A percentile compares a stretch with the other conserved stretches of the same genome.
phyloP scores from a whole-genome alignment of 2,888 invertebrate genomes.

The Bursaphelenchus okinawaensis region DNA sequence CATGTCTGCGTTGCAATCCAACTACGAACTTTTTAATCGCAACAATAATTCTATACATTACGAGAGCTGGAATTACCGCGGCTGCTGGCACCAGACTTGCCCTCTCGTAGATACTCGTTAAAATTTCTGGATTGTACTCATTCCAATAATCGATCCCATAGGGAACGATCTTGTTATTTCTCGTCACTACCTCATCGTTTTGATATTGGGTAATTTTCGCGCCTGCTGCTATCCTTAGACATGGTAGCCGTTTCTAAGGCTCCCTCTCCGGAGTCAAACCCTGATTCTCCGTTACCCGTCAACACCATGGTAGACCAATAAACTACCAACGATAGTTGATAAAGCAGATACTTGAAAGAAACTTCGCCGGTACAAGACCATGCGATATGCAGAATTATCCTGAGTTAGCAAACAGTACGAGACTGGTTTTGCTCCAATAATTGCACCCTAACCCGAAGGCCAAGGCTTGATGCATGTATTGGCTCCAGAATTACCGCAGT shows the following conservation, averaged over 20 bases:
- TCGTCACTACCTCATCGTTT: constrained; percentile 67
- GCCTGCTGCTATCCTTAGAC: constrained; percentile 71
- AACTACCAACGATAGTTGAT: constrained; percentile 69
- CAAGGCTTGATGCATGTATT: constrained; percentile 64
- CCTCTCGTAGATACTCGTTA: constrained; percentile 65
- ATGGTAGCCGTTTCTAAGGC: constrained; percentile 70
- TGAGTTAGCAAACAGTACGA: constrained; percentile 57
- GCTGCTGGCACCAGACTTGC: constrained; percentile 71
- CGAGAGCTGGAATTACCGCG: constrained; percentile 71
- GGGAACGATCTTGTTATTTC: constrained; percentile 64
- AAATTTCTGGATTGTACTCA: constrained; percentile 64
- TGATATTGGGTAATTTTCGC: constrained; percentile 67
- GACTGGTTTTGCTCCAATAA: constrained; percentile 63
- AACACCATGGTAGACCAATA: constrained; percentile 68
- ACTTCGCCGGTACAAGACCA: constrained; percentile 63
- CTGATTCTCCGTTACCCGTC: constrained; percentile 72
- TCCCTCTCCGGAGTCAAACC: constrained; percentile 72
- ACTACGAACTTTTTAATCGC: constrained; percentile 67
- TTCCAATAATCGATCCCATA: constrained; percentile 65
- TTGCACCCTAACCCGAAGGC: constrained; percentile 59
- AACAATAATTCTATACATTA: constrained; percentile 71
- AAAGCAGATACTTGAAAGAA: constrained; percentile 69
- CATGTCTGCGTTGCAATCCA: constrained; percentile 58
- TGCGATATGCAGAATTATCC: constrained; percentile 58
- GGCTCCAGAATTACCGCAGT: constrained; percentile 69